phyloP scores from a whole-genome alignment of 2,797 vertebrate genomes.

The Dipus sagitta region DNA sequence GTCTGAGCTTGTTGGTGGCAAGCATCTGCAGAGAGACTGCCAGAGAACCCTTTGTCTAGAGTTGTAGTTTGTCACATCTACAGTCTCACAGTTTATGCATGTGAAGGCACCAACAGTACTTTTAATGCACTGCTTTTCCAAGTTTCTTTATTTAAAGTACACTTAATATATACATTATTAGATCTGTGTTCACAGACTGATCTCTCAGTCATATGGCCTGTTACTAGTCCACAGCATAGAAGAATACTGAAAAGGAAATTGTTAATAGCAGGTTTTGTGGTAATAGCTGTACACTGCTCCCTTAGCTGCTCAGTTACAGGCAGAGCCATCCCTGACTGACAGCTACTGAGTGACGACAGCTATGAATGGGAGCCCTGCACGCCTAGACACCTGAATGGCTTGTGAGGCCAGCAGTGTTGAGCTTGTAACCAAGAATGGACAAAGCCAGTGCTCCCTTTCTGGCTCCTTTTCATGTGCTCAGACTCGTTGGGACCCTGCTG shows the following conservation, averaged over 20 bases:
- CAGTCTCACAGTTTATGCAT: neutral
- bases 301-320: neutral
- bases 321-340: neutral
- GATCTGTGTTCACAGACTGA: neutral
- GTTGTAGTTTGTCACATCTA: neutral
- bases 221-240: neutral
- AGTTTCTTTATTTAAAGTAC: slow-evolving; percentile 40
- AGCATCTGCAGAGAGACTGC: neutral
- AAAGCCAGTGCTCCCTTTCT: neutral
- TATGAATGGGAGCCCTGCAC: neutral
- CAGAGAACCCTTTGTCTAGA: slow-evolving; percentile 43
- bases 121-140: neutral
- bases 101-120: neutral
- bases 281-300: neutral
- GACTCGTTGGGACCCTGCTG: neutral
- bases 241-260: slow-evolving; percentile 37
- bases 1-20: neutral
- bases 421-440: neutral
- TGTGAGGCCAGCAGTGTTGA: neutral
- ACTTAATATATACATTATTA: neutral
- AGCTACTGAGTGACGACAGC: neutral
- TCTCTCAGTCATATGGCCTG: neutral
- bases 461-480: neutral
- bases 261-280: neutral
- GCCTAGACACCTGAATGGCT: neutral